phyloP scores from a whole-genome alignment of 1,140 invertebrate species.

The Semibalanus balanoides region DNA sequence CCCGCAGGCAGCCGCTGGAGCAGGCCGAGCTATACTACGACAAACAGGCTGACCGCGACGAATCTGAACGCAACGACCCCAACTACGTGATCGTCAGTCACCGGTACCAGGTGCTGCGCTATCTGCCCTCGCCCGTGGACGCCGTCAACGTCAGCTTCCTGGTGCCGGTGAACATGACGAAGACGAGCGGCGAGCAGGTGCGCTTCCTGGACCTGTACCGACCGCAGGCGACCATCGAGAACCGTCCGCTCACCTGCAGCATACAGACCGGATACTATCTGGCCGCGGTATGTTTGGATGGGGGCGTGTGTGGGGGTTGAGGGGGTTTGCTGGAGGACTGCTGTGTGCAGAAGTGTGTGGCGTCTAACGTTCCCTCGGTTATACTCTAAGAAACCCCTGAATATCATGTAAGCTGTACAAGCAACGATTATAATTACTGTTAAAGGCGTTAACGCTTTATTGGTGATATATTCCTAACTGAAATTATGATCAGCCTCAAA shows the following conservation, averaged over 20 bases:
- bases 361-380: too few relatives aligned
- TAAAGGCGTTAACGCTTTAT: not conserved
- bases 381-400: not conserved
- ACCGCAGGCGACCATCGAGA: not conserved
- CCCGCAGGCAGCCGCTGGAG: not conserved
- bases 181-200: not conserved
- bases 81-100: not conserved
- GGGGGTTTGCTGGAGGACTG: not conserved
- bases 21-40: not conserved
- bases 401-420: not conserved
- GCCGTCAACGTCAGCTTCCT: conserved; percentile 5
- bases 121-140: not conserved
- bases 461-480: not conserved
- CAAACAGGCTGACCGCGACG: not conserved
- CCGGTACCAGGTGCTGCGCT: conserved; percentile 4
- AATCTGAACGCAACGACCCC: not conserved
- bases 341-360: not conserved
- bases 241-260: not conserved
- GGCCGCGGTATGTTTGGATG: not conserved
- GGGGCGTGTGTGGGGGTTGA: not conserved
- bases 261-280: not conserved
- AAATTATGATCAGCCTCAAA: not conserved
- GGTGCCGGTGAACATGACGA: not conserved
- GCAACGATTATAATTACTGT: not conserved
- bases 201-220: conserved; percentile 2